These are phyloP conservation scores for Lepidostoma basale DNA, from an alignment of 1,140 invertebrate species.

Conservation along the genomic window DNA sequence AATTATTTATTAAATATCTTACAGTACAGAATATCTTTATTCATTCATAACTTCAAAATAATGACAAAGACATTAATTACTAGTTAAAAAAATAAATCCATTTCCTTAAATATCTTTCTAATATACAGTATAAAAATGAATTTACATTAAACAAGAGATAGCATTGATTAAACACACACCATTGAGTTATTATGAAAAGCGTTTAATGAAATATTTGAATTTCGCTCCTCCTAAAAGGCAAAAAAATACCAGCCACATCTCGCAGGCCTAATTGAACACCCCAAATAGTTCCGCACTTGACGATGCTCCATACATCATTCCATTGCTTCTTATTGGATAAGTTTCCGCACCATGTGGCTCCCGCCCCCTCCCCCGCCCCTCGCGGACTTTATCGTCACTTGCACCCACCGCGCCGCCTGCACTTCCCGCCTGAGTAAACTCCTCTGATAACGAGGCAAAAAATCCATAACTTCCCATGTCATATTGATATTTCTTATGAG, in stretches of 20 bases:
- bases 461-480: constrained; percentile 18
- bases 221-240: not conserved
- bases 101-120: no score
- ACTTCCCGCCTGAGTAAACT: constrained; percentile 12
- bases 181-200: no score
- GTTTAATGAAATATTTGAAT: no score
- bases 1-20: no score
- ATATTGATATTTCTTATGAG: constrained; percentile 22
- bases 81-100: no score
- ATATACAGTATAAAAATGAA: no score
- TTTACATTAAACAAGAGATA: no score
- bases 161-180: no score
- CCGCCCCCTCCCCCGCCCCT: constrained; percentile 7
- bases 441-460: constrained; percentile 20
- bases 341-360: constrained; percentile 45
- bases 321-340: constrained; percentile 46
- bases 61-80: no score
- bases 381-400: constrained; percentile 16
- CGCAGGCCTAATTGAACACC: constrained; percentile 42
- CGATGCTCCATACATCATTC: constrained; percentile 40
- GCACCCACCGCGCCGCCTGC: constrained; percentile 15
- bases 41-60: no score
- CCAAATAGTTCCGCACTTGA: constrained; percentile 8
- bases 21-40: no score
- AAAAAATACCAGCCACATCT: constrained; percentile 12